Evolutionary conservation across 1,140 invertebrate species (phyloP), one percentile per base, ranked within the genome.

Genomic region (Varroa destructor): DNA sequence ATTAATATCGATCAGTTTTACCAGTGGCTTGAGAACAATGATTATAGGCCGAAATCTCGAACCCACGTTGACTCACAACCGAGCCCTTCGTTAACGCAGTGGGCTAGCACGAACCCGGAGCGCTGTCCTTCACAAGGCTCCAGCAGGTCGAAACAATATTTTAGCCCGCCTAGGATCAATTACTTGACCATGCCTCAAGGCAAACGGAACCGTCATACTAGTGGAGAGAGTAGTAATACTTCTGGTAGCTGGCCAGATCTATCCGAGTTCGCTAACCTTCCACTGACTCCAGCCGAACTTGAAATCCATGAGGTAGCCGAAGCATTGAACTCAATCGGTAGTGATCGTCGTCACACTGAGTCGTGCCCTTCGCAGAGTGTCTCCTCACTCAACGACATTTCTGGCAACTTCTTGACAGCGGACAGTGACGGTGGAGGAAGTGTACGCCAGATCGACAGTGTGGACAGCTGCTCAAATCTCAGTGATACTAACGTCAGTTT

Each of bases 381-480:
- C 61, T 67, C 40, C 36, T 67, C 61, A 67, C 61, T 67, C 46
- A 67, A 67, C 36, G 61, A 67, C 12, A 67, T 67, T 46, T 12
- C 10, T 2, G 40, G 61, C 46, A 67, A 67, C 46, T 67, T 36
- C 46, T 40, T 67, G 37, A 67, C 61, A 40, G 14, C 57, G 4
- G 46, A 8, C 8, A 67, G 61, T 46, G 61, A 67, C 14, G 61
- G 61, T 2, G 37, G 61, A 40, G 61, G 61, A 40, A 67, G 61
- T 37, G 61, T 67, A 14, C 61, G 40, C 12, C 61, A 46, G 61
- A 37, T 14, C 61, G 61, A 46, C 5, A 40, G 61, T 37, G 12
- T 67, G 12, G 61, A 37, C 37, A 67, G 61, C 37, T 67, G 61
- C 46, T 67, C 61, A 5, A 67, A 67, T 40, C 37, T 67, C 10